These are phyloP conservation scores for Erebia ligea DNA, from an alignment of 2,888 invertebrate species.

Conservation along the genomic window DNA sequence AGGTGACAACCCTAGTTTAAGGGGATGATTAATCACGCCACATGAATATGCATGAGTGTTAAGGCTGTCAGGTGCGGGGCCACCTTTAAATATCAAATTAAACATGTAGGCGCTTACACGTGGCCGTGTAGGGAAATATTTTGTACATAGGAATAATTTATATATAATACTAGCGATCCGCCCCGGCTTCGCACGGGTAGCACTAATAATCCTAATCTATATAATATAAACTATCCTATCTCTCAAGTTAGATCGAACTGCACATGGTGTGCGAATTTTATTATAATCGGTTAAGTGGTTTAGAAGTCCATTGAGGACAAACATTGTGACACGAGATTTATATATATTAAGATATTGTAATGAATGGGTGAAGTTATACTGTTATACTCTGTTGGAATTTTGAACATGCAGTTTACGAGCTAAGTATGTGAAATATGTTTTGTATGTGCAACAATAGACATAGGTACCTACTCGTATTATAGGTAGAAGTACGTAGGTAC, in stretches of 20 bases:
- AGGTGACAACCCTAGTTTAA: slow-evolving; percentile 29
- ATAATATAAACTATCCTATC: too few relatives aligned
- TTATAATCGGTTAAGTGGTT: too few relatives aligned
- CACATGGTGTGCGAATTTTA: too few relatives aligned
- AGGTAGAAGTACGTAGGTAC: too few relatives aligned
- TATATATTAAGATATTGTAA: not conserved
- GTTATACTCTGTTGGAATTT: not conserved
- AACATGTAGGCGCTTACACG: slow-evolving; percentile 57
- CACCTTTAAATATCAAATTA: slow-evolving; percentile 79
- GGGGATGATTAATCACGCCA: slow-evolving; percentile 75
- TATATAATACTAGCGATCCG: too few relatives aligned
- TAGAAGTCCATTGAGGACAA: too few relatives aligned
- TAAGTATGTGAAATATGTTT: not conserved
- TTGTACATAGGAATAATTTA: not conserved
- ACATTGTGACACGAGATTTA: too few relatives aligned
- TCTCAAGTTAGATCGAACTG: too few relatives aligned
- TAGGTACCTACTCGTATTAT: too few relatives aligned
- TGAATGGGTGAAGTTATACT: not conserved
- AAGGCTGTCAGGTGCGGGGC: slow-evolving; percentile 67
- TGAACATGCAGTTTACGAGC: not conserved
- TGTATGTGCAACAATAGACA: not conserved
- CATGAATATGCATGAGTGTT: slow-evolving; percentile 80
- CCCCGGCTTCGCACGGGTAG: too few relatives aligned
- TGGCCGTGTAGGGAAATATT: slow-evolving; percentile 31
- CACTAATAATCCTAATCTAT: too few relatives aligned